These are phyloP conservation scores for Macropis europaea DNA, from an alignment of 2,888 invertebrate species.

Conservation along the genomic window DNA sequence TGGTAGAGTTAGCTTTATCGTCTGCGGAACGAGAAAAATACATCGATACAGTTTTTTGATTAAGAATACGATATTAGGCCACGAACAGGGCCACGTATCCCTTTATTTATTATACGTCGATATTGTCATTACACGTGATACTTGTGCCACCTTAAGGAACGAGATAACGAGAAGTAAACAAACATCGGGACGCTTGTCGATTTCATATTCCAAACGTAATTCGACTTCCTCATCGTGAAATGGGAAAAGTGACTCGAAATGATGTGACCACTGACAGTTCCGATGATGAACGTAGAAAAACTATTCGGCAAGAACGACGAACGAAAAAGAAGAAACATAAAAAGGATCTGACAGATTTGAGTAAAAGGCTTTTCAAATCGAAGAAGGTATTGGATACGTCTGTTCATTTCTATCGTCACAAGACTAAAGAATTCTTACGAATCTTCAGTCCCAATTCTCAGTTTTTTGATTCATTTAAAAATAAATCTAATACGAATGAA, in stretches of 20 bases:
- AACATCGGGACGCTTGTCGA: slow-evolving; percentile 15
- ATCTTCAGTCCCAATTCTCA: no score
- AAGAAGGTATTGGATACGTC: slow-evolving; percentile 9
- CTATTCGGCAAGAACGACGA: not conserved
- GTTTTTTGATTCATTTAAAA: not conserved
- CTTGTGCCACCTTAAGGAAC: slow-evolving; percentile 3
- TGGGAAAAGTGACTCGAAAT: slow-evolving; percentile 18
- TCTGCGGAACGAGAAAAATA: not conserved
- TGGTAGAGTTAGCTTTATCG: not conserved
- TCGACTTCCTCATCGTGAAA: not conserved
- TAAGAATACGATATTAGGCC: not conserved
- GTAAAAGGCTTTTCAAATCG: slow-evolving; percentile 14
- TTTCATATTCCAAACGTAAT: not conserved
- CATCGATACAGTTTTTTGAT: no score
- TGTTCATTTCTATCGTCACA: not conserved
- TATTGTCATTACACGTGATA: slow-evolving; percentile 11
- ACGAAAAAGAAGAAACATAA: slow-evolving; percentile 36
- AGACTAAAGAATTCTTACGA: no score
- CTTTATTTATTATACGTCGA: no score
- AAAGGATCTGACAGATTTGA: slow-evolving; percentile 12
- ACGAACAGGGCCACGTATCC: no score
- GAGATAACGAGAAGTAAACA: slow-evolving; percentile 27
- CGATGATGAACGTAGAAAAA: not conserved
- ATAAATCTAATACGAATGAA: not conserved
- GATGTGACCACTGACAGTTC: slow-evolving; percentile 1